Evolutionary conservation across 2,888 invertebrate species (phyloP), one percentile per base, ranked within the genome.

Genomic region (Ethmia dodecea): DNA sequence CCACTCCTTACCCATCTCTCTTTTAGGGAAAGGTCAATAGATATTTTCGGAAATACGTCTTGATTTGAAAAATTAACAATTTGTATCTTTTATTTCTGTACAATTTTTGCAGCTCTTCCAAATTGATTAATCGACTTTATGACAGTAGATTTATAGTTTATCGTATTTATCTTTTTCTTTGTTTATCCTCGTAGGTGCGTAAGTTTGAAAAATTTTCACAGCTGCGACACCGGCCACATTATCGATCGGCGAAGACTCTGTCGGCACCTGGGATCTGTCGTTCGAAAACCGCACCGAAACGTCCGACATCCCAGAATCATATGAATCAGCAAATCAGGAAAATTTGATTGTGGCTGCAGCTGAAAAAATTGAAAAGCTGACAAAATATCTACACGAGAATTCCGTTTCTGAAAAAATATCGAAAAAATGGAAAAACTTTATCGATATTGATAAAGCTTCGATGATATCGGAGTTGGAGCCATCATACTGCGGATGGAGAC

Each of bases 361-460:
- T 53, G 77, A 83, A 84, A 84, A 84, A 83, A 83, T 83, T 15
- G 83, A 68, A 84, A 84, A 81, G 69, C 74, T 83, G 33, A 81
- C 83, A 43, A 80, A 79, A 71, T 83, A 81, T 45, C 52, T 81
- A 37, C 69, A 75, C 30, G 66, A 62, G 47, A 56, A 55, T 42
- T 33, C 43, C 14, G 42, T 42, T 22, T 37, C 45, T 13, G 58
- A 66, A 65, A 60, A 53, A 42, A 24, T 29, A 16, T 27, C 43
- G 43, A 63, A 66, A 77, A 78, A 79, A 68, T 81, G 81, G 80
- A 67, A 78, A 76, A 75, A 65, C 46, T 67, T 60, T 43, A 39
- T 56, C 33, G 66, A 66, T 47, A 46, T 38, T 32, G 59, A 60
- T 41, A 60, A 63, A 53, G 46, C 52, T 38, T 58, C 60, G 28